These are phyloP conservation scores for Callopanchax toddi DNA, from an alignment of 2,113 vertebrate genomes.

Conservation along the genomic window DNA sequence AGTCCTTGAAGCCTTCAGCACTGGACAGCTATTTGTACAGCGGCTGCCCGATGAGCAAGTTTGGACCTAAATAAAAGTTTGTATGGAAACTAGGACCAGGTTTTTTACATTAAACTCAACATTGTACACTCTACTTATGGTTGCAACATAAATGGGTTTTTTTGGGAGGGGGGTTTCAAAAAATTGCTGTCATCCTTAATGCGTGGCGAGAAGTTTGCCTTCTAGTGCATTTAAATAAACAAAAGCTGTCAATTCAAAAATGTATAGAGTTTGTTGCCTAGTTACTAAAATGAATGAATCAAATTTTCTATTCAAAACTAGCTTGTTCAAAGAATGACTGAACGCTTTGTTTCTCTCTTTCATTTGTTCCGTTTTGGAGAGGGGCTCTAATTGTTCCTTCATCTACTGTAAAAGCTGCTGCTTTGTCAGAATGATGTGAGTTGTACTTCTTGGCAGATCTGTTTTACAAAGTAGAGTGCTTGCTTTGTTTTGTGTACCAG, in stretches of 20 bases:
- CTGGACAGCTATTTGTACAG: too few relatives aligned
- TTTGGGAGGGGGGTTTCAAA: too few relatives aligned
- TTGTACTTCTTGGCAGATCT: slow-evolving; percentile 12
- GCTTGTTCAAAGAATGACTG: slow-evolving; percentile 8
- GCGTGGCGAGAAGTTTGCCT: background rate
- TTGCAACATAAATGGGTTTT: too few relatives aligned
- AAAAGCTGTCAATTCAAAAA: slow-evolving; percentile 27
- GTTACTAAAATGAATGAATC: slow-evolving; percentile 38
- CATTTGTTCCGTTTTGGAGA: background rate
- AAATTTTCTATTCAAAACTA: slow-evolving; percentile 24
- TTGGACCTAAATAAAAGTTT: background rate
- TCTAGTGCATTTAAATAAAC: slow-evolving; percentile 3
- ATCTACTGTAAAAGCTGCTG: background rate
- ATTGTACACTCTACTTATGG: background rate
- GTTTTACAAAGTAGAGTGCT: background rate
- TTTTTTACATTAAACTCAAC: background rate
- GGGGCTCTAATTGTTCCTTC: background rate
- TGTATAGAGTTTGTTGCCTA: slow-evolving; percentile 52
- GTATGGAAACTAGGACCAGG: background rate
- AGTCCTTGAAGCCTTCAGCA: background rate
- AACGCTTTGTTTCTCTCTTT: slow-evolving; percentile 24
- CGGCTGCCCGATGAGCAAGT: background rate
- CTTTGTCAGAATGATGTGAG: slow-evolving; percentile 1
- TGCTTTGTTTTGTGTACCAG: too few relatives aligned
- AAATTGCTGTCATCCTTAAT: slow-evolving; percentile 7